These are phyloP conservation scores for Siderastrea radians DNA, from an alignment of 92 coral and sea anemone genomes.

Conservation along the genomic window DNA sequence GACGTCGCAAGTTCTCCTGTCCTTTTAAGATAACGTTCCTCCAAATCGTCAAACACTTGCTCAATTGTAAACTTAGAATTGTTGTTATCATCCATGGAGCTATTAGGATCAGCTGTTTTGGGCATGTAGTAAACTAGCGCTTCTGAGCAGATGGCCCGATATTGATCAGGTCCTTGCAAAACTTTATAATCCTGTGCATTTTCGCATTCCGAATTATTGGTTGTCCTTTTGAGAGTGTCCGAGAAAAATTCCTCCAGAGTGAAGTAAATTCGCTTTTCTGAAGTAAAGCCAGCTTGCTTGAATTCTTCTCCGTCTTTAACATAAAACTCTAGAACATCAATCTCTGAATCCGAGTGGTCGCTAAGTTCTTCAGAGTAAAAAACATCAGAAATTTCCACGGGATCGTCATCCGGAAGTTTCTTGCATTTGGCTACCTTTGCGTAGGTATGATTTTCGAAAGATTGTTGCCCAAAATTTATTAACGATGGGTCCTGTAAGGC, in stretches of 20 bases:
- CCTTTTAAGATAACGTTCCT: conserved; percentile 14
- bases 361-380: background rate
- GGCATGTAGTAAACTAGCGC: background rate
- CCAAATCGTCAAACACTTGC: background rate
- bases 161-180: conserved; percentile 3
- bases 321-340: background rate
- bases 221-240: background rate
- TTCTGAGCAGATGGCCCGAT: conserved; percentile 3
- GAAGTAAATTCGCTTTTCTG: conserved; percentile 3
- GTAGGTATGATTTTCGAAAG: background rate
- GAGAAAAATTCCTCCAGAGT: conserved; percentile 15
- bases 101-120: background rate
- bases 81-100: background rate
- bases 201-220: background rate
- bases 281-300: background rate
- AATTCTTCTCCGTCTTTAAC: background rate
- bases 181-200: background rate
- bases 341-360: background rate
- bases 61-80: background rate
- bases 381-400: background rate
- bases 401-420: background rate
- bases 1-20: background rate
- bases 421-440: background rate
- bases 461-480: background rate
- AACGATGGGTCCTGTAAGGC: background rate